Conservation (phyloP, 2,888 invertebrate species). For the Notodonta ziczac region DNA sequence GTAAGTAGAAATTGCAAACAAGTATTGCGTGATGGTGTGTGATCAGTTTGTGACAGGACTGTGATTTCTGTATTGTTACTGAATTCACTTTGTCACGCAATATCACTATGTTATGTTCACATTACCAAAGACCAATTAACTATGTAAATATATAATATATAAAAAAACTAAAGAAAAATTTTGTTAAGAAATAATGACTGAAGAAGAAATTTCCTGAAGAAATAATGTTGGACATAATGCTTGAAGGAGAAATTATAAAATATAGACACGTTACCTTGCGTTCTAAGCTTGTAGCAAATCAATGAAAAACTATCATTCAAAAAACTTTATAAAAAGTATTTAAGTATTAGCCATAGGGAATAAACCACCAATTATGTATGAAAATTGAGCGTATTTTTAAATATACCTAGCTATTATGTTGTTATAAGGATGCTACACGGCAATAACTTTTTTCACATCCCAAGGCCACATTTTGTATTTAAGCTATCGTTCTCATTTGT, state of each 20-base stretch:
- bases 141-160: too few species aligned
- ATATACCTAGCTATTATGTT: not conserved
- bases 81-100: not conserved
- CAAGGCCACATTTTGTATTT: not conserved
- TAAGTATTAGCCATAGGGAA: not conserved
- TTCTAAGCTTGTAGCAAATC: not conserved
- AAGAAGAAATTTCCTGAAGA: too few species aligned
- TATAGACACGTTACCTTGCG: not conserved
- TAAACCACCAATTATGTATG: not conserved
- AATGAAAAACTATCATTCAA: not conserved
- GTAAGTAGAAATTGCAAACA: conserved; percentile 1
- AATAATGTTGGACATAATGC: too few species aligned
- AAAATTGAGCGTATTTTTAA: not conserved
- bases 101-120: not conserved
- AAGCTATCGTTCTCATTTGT: not conserved
- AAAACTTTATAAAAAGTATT: not conserved
- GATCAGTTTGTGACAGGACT: not conserved
- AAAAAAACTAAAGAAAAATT: too few species aligned
- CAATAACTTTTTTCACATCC: not conserved
- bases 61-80: not conserved
- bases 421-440: not conserved
- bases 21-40: not conserved
- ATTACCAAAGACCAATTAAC: not conserved
- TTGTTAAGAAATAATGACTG: too few species aligned
- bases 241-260: too few species aligned